Percentiles rank a stretch among this genome's conserved stretches.
Conservation (phyloP, 2,888 invertebrate species). For the Gortyna flavago region DNA sequence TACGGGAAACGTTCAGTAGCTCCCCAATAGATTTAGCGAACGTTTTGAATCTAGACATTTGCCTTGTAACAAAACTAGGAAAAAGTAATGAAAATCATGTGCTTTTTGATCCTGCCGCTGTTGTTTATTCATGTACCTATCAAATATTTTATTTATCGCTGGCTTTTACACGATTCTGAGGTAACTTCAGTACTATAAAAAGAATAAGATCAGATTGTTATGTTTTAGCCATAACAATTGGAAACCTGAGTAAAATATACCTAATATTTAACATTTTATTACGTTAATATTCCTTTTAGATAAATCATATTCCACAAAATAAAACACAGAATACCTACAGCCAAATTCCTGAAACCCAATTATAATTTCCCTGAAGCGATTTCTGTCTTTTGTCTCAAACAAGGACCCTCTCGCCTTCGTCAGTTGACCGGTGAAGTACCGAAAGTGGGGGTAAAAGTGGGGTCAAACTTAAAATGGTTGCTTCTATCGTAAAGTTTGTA, state of each 20-base stretch:
- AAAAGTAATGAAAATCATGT: too few relatives aligned
- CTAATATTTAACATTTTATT: background rate
- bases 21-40: background rate
- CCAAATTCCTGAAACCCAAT: background rate
- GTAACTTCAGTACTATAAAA: background rate
- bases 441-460: background rate
- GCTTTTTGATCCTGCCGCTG: conserved; percentile 29
- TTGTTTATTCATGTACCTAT: conserved; percentile 11
- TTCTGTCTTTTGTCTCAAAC: background rate
- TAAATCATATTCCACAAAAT: background rate
- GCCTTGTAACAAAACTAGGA: too few relatives aligned
- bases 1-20: conserved; percentile 19
- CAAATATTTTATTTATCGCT: conserved; percentile 24
- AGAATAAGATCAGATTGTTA: background rate
- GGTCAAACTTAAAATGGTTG: background rate
- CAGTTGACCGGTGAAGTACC: background rate
- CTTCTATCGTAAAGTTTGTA: background rate
- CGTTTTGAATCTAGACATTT: too few relatives aligned
- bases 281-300: too few relatives aligned
- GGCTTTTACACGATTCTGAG: background rate
- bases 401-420: background rate
- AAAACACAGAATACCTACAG: background rate
- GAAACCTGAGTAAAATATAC: too few relatives aligned
- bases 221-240: background rate
- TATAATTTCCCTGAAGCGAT: too few relatives aligned